phyloP scores from a whole-genome alignment of 2,113 vertebrate genomes.

The Aphyosemion australe region DNA sequence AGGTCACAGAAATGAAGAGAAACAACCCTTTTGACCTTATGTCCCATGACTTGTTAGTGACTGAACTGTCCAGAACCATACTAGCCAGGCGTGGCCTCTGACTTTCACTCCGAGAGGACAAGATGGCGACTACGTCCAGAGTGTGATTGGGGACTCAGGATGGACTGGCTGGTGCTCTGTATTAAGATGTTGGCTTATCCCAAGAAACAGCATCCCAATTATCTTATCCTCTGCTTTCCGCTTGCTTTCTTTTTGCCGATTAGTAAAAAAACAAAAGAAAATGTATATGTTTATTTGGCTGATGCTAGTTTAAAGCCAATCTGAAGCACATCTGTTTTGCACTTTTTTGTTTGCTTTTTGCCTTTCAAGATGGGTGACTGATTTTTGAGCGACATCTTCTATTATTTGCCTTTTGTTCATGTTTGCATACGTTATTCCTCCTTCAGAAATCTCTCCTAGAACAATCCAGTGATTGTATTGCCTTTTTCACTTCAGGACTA shows the following conservation, averaged over 20 bases:
- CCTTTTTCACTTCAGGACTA: constrained; percentile 47
- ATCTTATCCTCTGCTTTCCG: constrained; percentile 41
- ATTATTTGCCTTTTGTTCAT: constrained; percentile 43
- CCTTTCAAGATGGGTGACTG: constrained; percentile 63
- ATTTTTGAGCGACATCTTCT: constrained; percentile 64
- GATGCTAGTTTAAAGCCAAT: constrained; percentile 56
- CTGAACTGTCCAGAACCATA: constrained; percentile 27
- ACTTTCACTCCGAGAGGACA: constrained; percentile 32
- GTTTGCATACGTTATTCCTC: constrained; percentile 26
- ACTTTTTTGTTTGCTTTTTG: constrained; percentile 38
- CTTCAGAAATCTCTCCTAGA: constrained; percentile 18
- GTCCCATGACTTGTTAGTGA: constrained; percentile 22
- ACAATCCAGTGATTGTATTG: constrained; percentile 63
- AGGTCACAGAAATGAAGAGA: constrained; percentile 53
- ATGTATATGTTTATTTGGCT: constrained; percentile 52
- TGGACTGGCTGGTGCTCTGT: constrained; percentile 49
- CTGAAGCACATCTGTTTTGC: constrained; percentile 42
- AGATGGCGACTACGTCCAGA: constrained; percentile 49
- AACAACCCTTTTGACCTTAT: constrained; percentile 15
- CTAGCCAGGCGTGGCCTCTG: constrained; percentile 36
- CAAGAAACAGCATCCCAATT: constrained; percentile 54
- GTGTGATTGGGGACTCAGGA: constrained; percentile 43
- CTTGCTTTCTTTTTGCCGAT: constrained; percentile 53
- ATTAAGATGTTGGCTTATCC: constrained; percentile 64
- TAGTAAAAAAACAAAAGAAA: constrained; percentile 50